Evolutionary conservation across 2,888 invertebrate genomes (phyloP).

Genomic region (Oeneis ivallda): DNA sequence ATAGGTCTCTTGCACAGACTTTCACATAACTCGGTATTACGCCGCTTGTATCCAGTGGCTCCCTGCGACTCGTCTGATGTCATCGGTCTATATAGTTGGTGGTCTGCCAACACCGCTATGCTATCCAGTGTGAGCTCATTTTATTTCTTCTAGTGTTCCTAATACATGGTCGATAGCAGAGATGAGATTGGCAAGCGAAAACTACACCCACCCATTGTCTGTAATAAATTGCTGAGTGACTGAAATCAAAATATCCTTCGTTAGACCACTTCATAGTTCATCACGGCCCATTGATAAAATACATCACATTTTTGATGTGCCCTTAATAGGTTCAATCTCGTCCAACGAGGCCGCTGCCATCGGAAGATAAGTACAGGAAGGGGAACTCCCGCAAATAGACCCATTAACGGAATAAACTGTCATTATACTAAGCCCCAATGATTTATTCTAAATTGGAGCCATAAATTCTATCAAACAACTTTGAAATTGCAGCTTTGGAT

Average conservation of each 20-base stretch:
- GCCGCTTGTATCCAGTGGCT: background rate
- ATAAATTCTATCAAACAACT: conserved; percentile 34
- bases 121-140: too few species aligned
- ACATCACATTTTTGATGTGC: background rate
- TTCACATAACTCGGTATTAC: background rate
- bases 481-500: conserved; percentile 9
- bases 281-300: background rate
- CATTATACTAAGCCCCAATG: conserved; percentile 41
- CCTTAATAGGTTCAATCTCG: conserved; percentile 16
- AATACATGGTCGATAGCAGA: too few species aligned
- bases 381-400: conserved; percentile 36
- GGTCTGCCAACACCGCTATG: too few species aligned
- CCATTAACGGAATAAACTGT: conserved; percentile 42
- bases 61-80: background rate
- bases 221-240: too few species aligned
- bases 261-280: background rate
- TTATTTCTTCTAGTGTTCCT: too few species aligned
- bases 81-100: too few species aligned
- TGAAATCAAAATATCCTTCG: too few species aligned
- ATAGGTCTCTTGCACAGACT: background rate
- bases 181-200: too few species aligned
- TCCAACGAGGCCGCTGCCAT: conserved; percentile 38
- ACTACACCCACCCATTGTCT: too few species aligned
- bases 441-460: conserved; percentile 39
- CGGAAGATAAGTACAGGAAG: conserved; percentile 41